These are phyloP conservation scores for Istiophorus platypterus DNA, from an alignment of 2,113 vertebrate species.

Conservation along the genomic window DNA sequence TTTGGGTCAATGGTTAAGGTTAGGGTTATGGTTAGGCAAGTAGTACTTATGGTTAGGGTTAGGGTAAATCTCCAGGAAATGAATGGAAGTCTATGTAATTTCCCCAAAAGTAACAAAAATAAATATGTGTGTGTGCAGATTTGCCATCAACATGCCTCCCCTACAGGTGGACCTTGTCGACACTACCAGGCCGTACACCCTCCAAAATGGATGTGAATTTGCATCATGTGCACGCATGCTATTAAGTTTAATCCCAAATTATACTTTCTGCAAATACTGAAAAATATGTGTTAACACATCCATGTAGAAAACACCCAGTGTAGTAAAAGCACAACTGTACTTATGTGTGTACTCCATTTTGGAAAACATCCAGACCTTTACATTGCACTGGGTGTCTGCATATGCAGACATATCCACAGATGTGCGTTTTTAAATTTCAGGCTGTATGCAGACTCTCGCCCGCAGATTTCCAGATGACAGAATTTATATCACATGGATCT, in stretches of 20 bases:
- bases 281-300: no score
- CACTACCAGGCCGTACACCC: background rate
- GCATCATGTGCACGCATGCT: background rate
- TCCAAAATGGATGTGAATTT: background rate
- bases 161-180: background rate
- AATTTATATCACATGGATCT: background rate
- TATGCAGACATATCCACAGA: background rate
- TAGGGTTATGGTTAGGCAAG: no score
- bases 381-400: background rate
- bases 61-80: no score
- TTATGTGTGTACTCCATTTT: background rate
- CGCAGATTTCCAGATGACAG: no score
- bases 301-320: background rate
- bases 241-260: background rate
- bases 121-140: no score
- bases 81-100: no score
- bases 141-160: background rate
- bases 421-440: background rate
- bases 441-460: no score
- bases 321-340: background rate
- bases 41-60: no score
- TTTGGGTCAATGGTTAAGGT: no score
- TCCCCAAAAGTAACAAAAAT: no score
- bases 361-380: background rate
- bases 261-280: background rate